A percentile compares a stretch with the other conserved stretches of the same genome.
Evolutionary conservation across 2,888 invertebrate species (phyloP).

Genomic region (Nomada hirtipes): DNA sequence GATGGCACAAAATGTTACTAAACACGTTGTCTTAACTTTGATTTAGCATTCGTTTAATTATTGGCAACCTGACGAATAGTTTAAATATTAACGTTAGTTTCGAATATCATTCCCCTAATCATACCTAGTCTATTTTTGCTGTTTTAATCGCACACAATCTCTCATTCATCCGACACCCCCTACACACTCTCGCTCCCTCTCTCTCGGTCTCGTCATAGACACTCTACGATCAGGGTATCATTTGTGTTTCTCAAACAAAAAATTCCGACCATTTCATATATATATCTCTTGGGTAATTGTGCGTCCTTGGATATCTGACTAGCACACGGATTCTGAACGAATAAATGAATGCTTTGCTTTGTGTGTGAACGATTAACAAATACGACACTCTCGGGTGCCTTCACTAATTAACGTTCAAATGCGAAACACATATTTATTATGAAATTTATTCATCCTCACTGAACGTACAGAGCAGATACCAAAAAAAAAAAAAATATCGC

Average conservation of each 20-base stretch:
- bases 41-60: slow-evolving; percentile 73
- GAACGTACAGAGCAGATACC: slow-evolving; percentile 45
- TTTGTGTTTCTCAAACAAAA: slow-evolving; percentile 35
- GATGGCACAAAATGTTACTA: slow-evolving; percentile 77
- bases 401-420: slow-evolving; percentile 40
- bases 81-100: slow-evolving; percentile 67
- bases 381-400: slow-evolving; percentile 1
- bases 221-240: slow-evolving; percentile 24
- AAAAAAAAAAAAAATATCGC: slow-evolving; percentile 14
- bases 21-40: slow-evolving; percentile 74
- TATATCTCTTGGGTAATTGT: slow-evolving; percentile 71
- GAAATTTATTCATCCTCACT: slow-evolving; percentile 52
- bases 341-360: slow-evolving; percentile 55
- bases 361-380: slow-evolving; percentile 4
- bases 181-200: background rate
- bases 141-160: slow-evolving; percentile 41
- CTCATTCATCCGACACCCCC: slow-evolving; percentile 52
- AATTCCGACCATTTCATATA: slow-evolving; percentile 43
- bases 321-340: slow-evolving; percentile 72
- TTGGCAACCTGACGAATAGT: slow-evolving; percentile 71
- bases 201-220: slow-evolving; percentile 42
- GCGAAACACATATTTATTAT: slow-evolving; percentile 40
- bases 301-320: slow-evolving; percentile 77
- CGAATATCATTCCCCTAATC: slow-evolving; percentile 55
- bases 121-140: slow-evolving; percentile 54